Evolutionary conservation across 2,797 vertebrate species (phyloP).

Genomic region (Remorina albescens): DNA sequence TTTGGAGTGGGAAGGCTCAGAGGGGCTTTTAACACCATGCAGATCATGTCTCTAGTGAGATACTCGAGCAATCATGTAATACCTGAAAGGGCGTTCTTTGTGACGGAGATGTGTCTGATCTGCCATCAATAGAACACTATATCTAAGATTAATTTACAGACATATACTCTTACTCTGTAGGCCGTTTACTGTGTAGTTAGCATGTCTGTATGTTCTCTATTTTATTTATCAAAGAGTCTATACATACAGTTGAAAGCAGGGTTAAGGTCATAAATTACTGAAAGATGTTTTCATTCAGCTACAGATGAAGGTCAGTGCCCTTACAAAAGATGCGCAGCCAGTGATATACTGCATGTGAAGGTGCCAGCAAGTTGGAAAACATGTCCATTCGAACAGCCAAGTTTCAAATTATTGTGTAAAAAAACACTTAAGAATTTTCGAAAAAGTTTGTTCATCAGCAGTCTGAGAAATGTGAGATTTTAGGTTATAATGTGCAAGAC

Average conservation of each 20-base stretch:
- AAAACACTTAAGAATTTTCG: not conserved
- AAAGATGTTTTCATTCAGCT: conserved; percentile 27
- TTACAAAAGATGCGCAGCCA: conserved; percentile 24
- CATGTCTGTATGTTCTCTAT: conserved; percentile 33
- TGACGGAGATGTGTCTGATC: not conserved
- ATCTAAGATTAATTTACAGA: conserved; percentile 6
- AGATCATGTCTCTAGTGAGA: conserved; percentile 65
- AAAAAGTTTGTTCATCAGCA: not conserved
- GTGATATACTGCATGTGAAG: not conserved
- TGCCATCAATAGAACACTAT: not conserved
- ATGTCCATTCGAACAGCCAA: not conserved
- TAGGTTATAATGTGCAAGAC: conserved; percentile 30
- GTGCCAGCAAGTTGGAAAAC: not conserved
- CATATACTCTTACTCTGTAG: conserved; percentile 34
- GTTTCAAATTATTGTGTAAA: conserved; percentile 16
- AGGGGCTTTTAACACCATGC: conserved; percentile 54
- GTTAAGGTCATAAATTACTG: conserved; percentile 60
- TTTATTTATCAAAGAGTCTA: conserved; percentile 52
- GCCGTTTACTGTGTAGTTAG: conserved; percentile 20
- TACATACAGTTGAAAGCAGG: conserved; percentile 25
- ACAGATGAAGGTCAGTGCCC: conserved; percentile 13
- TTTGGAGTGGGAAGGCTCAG: conserved; percentile 67
- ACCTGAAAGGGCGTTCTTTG: conserved; percentile 60
- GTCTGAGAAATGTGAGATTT: conserved; percentile 39
- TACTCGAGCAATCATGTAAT: conserved; percentile 55